A percentile compares a stretch with the other conserved stretches of the same genome.
Evolutionary conservation across 2,888 invertebrate genomes (phyloP).

Genomic region (Polyploca ridens): DNA sequence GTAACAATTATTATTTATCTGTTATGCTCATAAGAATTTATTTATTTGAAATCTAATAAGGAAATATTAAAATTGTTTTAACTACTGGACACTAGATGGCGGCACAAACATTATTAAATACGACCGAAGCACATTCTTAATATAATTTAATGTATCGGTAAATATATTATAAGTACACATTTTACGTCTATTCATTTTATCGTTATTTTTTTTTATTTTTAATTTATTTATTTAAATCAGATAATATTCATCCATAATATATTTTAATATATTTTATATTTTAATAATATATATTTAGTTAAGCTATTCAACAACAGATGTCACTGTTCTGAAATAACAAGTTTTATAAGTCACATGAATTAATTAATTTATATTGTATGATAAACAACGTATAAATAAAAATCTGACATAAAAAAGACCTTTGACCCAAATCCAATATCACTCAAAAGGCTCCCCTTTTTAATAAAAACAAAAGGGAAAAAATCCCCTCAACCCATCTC

Average conservation of each 20-base stretch:
- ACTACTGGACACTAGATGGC: background rate
- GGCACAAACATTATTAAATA: background rate
- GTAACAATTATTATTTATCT: no score
- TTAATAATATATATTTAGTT: background rate
- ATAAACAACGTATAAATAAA: background rate
- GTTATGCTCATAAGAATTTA: no score
- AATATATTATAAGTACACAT: background rate
- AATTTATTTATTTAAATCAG: no score
- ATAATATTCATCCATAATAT: no score
- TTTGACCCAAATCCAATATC: constrained; percentile 70
- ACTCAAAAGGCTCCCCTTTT: constrained; percentile 43
- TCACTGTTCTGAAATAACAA: constrained; percentile 24
- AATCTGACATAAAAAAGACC: constrained; percentile 24
- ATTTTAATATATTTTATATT: no score
- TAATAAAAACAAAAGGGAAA: constrained; percentile 56
- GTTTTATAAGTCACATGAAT: background rate
- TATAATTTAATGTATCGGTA: no score
- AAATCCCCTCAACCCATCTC: constrained; percentile 69
- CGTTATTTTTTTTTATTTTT: no score
- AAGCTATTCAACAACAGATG: constrained; percentile 52
- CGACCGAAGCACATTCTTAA: no score
- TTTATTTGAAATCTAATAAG: background rate
- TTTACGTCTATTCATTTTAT: no score
- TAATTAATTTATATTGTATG: constrained; percentile 35
- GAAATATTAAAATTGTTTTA: background rate